Evolutionary conservation across 2,888 invertebrate species (phyloP).

Genomic region (Alviniconcha strummeri): DNA sequence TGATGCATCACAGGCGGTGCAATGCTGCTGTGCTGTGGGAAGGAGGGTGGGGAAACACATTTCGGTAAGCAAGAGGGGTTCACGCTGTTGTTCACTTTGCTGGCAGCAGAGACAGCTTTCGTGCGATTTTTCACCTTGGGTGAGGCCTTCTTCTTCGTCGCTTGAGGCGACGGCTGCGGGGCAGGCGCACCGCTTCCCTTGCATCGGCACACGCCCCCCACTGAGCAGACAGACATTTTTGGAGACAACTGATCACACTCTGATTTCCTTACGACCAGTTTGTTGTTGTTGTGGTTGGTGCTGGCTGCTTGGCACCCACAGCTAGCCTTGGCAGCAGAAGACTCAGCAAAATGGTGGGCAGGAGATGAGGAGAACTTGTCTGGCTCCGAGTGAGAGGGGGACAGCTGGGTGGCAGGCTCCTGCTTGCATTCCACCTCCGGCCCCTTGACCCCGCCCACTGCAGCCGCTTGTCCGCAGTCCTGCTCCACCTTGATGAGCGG

Average conservation of each 20-base stretch:
- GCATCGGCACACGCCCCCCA: neutral
- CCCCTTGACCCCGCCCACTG: neutral
- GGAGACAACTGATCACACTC: conserved; percentile 3
- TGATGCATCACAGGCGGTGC: neutral
- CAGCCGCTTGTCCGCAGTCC: conserved; percentile 14
- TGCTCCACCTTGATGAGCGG: conserved; percentile 30
- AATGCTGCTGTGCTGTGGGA: conserved; percentile 8
- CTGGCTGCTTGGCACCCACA: neutral
- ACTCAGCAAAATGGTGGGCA: neutral
- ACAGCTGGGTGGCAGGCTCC: neutral
- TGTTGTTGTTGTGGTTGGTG: conserved; percentile 16
- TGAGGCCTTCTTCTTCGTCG: conserved; percentile 24
- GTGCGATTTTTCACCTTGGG: conserved; percentile 25
- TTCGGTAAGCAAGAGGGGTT: conserved; percentile 17
- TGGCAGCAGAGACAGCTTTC: conserved; percentile 14
- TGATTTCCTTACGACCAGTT: conserved; percentile 11
- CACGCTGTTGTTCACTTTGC: neutral
- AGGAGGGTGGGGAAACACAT: conserved; percentile 2
- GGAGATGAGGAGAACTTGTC: neutral
- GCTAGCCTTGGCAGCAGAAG: neutral
- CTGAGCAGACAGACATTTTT: neutral
- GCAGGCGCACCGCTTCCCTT: neutral
- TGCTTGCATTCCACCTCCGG: conserved; percentile 20
- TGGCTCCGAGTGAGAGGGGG: neutral
- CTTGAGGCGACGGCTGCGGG: neutral